A percentile compares a stretch with the other conserved stretches of the same genome.
phyloP scores from a whole-genome alignment of 1,140 invertebrate species.

The Aphidius gifuensis region DNA sequence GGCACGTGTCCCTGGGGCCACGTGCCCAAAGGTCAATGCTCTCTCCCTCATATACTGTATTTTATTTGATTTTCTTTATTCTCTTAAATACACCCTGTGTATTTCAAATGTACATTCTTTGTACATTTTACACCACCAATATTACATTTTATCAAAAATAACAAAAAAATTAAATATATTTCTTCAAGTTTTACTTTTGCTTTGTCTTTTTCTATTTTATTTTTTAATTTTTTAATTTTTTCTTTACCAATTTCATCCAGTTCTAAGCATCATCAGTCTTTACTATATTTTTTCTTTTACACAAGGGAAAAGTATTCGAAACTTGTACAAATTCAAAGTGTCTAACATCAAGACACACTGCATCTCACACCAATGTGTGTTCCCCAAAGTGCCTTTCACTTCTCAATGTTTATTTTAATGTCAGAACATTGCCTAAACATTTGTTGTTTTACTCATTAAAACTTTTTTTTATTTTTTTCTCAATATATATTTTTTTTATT shows the following conservation, averaged over 20 bases:
- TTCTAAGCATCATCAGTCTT: no score
- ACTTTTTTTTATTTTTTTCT: no score
- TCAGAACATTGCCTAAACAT: background rate
- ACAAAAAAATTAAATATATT: no score
- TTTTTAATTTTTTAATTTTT: no score
- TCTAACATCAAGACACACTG: background rate
- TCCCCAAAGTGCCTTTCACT: constrained; percentile 11
- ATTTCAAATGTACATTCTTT: no score
- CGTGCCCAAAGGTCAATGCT: constrained; percentile 42
- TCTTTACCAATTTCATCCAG: no score
- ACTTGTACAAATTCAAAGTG: background rate
- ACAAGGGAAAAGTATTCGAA: constrained; percentile 12
- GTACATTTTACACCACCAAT: no score
- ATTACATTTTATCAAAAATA: no score
- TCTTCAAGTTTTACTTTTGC: no score
- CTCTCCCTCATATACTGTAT: constrained; percentile 30
- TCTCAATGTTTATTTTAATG: constrained; percentile 17
- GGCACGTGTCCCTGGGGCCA: constrained; percentile 37
- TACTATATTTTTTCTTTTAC: background rate
- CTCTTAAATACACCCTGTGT: background rate
- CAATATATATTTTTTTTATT: background rate
- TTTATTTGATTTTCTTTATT: constrained; percentile 32
- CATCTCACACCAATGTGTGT: constrained; percentile 16
- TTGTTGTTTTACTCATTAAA: no score
- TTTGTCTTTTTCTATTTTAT: no score